phyloP scores from a whole-genome alignment of 2,888 invertebrate genomes.

The Lasius fuliginosus region DNA sequence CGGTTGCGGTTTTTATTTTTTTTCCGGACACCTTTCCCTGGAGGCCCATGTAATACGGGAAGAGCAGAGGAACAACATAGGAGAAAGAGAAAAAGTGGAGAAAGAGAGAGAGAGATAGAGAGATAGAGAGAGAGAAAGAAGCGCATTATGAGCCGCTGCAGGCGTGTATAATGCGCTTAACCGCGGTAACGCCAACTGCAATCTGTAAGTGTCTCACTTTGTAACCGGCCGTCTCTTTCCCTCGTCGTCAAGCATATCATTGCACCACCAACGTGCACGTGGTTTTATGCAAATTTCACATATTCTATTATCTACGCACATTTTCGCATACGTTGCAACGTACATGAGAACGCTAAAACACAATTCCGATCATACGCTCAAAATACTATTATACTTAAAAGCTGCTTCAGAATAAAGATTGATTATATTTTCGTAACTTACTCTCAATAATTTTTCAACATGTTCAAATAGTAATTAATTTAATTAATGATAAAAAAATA shows the following conservation, averaged over 20 bases:
- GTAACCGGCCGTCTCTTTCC: slow-evolving; percentile 47
- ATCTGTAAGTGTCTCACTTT: slow-evolving; percentile 48
- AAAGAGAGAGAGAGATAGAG: slow-evolving; percentile 1
- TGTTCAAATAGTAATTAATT: background rate
- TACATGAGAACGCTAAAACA: slow-evolving; percentile 13
- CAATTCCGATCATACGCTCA: background rate
- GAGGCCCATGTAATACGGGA: background rate
- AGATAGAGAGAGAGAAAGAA: background rate
- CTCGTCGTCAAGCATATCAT: slow-evolving; percentile 33
- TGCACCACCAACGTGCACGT: slow-evolving; percentile 38
- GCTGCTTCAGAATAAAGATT: background rate
- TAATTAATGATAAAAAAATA: background rate
- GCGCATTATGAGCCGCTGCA: slow-evolving; percentile 25
- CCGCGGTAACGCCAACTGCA: slow-evolving; percentile 49
- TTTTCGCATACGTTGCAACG: slow-evolving; percentile 14
- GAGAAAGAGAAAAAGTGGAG: slow-evolving; percentile 13
- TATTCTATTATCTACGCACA: slow-evolving; percentile 37
- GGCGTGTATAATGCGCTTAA: slow-evolving; percentile 56
- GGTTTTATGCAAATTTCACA: slow-evolving; percentile 51
- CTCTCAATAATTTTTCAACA: background rate
- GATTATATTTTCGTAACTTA: background rate
- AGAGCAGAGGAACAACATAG: background rate
- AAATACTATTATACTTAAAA: slow-evolving; percentile 2
- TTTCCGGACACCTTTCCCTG: background rate
- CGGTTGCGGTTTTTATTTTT: background rate